Conservation (phyloP, 2,888 invertebrate species). For the Podotricha telesiphe region DNA sequence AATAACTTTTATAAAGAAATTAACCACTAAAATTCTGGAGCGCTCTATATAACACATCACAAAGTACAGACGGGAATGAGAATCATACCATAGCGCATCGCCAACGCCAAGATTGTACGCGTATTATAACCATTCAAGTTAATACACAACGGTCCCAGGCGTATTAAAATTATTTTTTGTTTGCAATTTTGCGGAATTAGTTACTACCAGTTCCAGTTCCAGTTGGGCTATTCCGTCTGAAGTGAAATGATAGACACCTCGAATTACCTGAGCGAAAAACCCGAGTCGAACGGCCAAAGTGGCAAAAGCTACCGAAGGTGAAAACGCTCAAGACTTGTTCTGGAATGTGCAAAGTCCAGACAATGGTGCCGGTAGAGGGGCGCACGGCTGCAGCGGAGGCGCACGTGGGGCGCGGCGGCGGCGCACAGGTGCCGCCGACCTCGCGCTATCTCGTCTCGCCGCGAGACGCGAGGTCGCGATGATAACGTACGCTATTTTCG, state of each 20-base stretch:
- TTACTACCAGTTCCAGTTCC: not conserved
- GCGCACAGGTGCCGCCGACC: slow-evolving; percentile 77
- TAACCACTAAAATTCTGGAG: not conserved
- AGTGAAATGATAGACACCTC: not conserved
- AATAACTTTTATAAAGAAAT: too few species aligned
- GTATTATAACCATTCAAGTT: not conserved
- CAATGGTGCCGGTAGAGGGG: slow-evolving; percentile 44
- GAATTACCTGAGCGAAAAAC: slow-evolving; percentile 15
- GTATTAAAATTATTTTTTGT: not conserved
- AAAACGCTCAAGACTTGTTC: slow-evolving; percentile 32
- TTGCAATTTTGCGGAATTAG: not conserved
- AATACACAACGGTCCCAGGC: not conserved
- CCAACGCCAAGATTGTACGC: not conserved
- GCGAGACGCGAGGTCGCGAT: slow-evolving; percentile 71
- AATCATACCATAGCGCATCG: not conserved
- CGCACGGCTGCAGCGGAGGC: slow-evolving; percentile 43
- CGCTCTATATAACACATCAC: not conserved
- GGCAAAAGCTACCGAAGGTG: not conserved
- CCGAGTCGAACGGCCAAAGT: not conserved
- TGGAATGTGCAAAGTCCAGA: slow-evolving; percentile 44
- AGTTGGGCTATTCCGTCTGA: slow-evolving; percentile 3
- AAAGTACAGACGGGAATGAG: not conserved
- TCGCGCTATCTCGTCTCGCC: slow-evolving; percentile 77
- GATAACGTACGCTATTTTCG: slow-evolving; percentile 80
- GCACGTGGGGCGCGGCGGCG: slow-evolving; percentile 57